These are phyloP conservation scores for Saxidomus purpurata DNA, from an alignment of 1,140 invertebrate species.

Conservation along the genomic window DNA sequence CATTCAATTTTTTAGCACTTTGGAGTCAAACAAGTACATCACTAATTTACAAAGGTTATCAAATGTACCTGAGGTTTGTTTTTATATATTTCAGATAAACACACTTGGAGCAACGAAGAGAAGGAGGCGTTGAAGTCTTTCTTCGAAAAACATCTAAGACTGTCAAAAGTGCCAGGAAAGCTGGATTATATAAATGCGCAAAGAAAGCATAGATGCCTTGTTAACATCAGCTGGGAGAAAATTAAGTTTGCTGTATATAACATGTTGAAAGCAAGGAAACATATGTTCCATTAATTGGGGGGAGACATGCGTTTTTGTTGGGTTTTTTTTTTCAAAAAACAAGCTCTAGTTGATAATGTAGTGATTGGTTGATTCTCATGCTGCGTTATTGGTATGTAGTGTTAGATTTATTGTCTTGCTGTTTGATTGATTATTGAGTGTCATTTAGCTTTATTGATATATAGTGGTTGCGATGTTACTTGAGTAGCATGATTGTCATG, in stretches of 20 bases:
- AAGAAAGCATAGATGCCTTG: slow-evolving; percentile 46
- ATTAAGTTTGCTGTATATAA: slow-evolving; percentile 57
- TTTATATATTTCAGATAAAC: slow-evolving; percentile 58
- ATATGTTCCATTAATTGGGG: slow-evolving; percentile 40
- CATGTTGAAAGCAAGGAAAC: slow-evolving; percentile 59
- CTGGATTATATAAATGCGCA: slow-evolving; percentile 50
- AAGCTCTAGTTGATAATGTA: neutral
- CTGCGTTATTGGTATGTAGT: too few species aligned
- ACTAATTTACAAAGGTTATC: too few species aligned
- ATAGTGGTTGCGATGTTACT: too few species aligned
- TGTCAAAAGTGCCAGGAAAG: slow-evolving; percentile 56
- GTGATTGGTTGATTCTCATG: slow-evolving; percentile 26
- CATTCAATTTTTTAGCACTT: slow-evolving; percentile 24
- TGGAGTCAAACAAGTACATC: slow-evolving; percentile 33
- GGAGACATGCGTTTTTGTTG: slow-evolving; percentile 14
- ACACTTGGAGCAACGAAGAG: slow-evolving; percentile 54
- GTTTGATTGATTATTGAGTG: too few species aligned
- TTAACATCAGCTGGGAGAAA: slow-evolving; percentile 48
- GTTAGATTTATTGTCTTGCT: too few species aligned
- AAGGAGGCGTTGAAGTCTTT: slow-evolving; percentile 39
- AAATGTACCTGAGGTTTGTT: too few species aligned
- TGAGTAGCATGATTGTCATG: too few species aligned
- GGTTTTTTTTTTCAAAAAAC: neutral
- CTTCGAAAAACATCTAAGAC: slow-evolving; percentile 48
- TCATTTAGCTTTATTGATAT: too few species aligned